These are phyloP conservation scores for Torymus tubicola DNA, from an alignment of 2,888 invertebrate genomes.

Conservation along the genomic window DNA sequence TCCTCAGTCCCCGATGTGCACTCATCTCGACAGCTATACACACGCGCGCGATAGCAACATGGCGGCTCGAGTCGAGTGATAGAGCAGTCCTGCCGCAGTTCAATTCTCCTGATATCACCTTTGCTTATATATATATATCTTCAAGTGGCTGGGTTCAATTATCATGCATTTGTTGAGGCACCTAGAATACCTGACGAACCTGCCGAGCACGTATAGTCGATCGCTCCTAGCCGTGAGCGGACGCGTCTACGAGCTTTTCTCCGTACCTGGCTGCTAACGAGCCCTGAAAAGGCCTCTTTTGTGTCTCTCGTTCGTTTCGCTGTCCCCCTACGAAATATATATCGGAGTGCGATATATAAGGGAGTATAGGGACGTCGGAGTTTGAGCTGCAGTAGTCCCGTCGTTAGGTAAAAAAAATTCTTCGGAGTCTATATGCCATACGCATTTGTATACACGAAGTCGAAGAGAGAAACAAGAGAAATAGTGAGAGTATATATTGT, in stretches of 20 bases:
- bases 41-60: conserved; percentile 26
- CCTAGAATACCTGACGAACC: conserved; percentile 23
- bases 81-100: neutral
- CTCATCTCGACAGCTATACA: neutral
- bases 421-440: too few species aligned
- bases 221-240: conserved; percentile 34
- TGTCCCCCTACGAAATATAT: too few species aligned
- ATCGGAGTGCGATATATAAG: too few species aligned
- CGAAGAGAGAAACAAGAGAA: too few species aligned
- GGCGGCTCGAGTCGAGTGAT: conserved; percentile 20
- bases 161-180: neutral
- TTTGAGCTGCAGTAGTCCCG: too few species aligned
- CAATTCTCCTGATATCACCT: neutral
- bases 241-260: conserved; percentile 46
- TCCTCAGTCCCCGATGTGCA: too few species aligned
- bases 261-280: conserved; percentile 39
- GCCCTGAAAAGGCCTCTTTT: conserved; percentile 17
- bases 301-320: neutral
- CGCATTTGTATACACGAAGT: too few species aligned
- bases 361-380: too few species aligned
- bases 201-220: conserved; percentile 29
- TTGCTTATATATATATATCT: neutral
- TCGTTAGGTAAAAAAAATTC: too few species aligned
- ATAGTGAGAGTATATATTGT: too few species aligned
- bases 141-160: neutral